Evolutionary conservation across 2,113 vertebrate genomes (phyloP), one percentile per base, ranked within the genome.

Genomic region (Tetrax tetrax): DNA sequence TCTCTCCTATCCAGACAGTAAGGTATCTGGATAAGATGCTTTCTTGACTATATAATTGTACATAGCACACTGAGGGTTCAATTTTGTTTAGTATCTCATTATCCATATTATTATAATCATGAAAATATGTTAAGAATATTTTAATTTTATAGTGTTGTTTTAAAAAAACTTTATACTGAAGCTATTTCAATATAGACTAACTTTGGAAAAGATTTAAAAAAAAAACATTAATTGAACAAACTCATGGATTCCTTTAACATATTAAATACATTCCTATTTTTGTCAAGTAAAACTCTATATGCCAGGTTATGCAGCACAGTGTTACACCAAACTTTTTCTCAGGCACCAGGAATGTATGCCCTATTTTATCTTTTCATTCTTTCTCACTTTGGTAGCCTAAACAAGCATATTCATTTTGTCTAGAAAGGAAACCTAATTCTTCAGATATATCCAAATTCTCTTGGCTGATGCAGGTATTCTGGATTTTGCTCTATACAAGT

Each of bases 341-440:
- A 75, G 83, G 33, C 85, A 81, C 17, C 35, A 64, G 48, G 77
- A 96, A 89, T 76, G 51, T 79, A 61, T 69, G 50, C 28, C 19
- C 31, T 85, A 14, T 74, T 95, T 85, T 19, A 48, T 92, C 77
- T 87, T 74, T 91, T 66, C 38, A 24, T 80, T 81, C 66, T 63
- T 91, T 90, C 68, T 96, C 68, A 94, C 75, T 79, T 96, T 89
- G 68, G 66, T 87, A 96, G 85, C 59, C 91, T 94, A 93, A 97
- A 94, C 87, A 96, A 93, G 33, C 47, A 14, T 35, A 72, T 83
- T 91, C 18, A 87, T 96, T 97, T 92, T 96, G 92, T 89, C 93
- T 95, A 89, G 75, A 61, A 93, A 77, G 59, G 59, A 95, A 95
- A 88, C 24, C 14, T 93, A 56, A 90, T 94, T 95, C 78, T 91